Percentiles rank a stretch among this genome's conserved stretches.
These are phyloP conservation scores for Tethya wilhelma DNA, from an alignment of 37 sponge, comb jelly and placozoan species.

Conservation along the genomic window DNA sequence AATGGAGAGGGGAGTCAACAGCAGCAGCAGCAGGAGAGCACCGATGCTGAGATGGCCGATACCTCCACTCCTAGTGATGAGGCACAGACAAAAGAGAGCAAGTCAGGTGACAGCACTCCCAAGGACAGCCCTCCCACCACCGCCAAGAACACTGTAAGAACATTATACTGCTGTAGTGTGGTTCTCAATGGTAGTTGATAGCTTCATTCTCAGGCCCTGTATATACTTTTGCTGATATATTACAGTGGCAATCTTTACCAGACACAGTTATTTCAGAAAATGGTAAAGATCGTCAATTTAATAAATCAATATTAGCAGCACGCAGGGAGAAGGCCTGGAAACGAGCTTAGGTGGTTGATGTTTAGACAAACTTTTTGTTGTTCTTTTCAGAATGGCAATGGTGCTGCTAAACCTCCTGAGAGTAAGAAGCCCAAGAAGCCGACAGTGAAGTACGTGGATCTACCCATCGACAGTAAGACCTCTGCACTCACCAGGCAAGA, in stretches of 20 bases:
- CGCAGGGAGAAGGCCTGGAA: too few species aligned
- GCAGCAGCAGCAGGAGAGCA: neutral
- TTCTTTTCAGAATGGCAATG: slow-evolving; percentile 10
- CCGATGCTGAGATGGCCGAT: slow-evolving; percentile 1
- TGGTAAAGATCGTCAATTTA: too few species aligned
- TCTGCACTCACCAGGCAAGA: slow-evolving; percentile 54
- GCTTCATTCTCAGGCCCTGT: neutral
- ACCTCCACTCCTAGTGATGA: too few species aligned
- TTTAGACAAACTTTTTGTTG: too few species aligned
- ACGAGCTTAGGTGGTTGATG: too few species aligned
- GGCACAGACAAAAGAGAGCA: too few species aligned
- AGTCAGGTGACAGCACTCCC: too few species aligned
- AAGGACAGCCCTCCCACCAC: too few species aligned
- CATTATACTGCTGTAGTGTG: neutral
- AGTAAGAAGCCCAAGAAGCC: slow-evolving; percentile 76
- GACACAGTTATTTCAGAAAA: too few species aligned
- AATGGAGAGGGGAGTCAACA: neutral
- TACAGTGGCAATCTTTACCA: neutral
- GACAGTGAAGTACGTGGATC: slow-evolving; percentile 56
- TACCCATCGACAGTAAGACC: slow-evolving; percentile 55
- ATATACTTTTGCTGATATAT: neutral
- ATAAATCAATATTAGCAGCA: too few species aligned
- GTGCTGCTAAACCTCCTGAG: slow-evolving; percentile 44
- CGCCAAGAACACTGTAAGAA: neutral
- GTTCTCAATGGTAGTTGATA: neutral